Base-by-base conservation (phyloP, 2,888 invertebrate genomes). In the Pimpla rufipes region DNA sequence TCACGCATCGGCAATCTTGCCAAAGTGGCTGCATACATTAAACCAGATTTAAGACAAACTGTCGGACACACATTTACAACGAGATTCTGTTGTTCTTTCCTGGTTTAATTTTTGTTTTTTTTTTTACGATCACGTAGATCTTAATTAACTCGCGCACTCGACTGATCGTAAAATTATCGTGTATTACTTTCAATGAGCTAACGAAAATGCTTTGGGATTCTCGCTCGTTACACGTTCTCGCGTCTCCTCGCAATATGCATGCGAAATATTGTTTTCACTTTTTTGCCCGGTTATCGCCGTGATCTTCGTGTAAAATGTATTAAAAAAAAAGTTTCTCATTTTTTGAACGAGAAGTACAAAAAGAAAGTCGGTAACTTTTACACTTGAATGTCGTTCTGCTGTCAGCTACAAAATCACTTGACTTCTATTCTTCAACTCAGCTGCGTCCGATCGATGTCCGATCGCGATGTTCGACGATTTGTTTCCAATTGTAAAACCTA, bases 1-100 rank as follows among this genome's bases (percentile, higher is more conserved):
- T 87, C 88, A 89, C 88, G 59, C 86, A 88, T 86, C 86, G 86
- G 85, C 85, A 84, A 85, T 75, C 79, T 83, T 83, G 86, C 86
- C 86, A 82, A 77, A 84, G 81, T 84, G 84, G 82, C 82, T 83
- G 85, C 74, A 77, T 68, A 76, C 50, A 64, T n/a, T 47, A 47
- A 70, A 75, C 23, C 71, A 78, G 82, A 84, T 73, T 55, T 75
- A 75, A 79, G 73, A 21, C 71, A 80, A 78, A 68, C 8, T 79
- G 52, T 80, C 68, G 68, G 73, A 83, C 67, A 79, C 66, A 80
- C 66, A 52, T 83, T 79, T 77, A 83, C 73, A 77, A 68, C 45
- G 83, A 80, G 62, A 80, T 80, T 79, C 23, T 78, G 13, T 71
- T 52, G n/a, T 59, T 67, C 29, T 50, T 76, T 66, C 45, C 68